Percentiles rank a stretch among this genome's conserved stretches.
These are phyloP conservation scores for Chlorospingus semifuscus DNA, from an alignment of 2,797 vertebrate genomes.

Conservation along the genomic window DNA sequence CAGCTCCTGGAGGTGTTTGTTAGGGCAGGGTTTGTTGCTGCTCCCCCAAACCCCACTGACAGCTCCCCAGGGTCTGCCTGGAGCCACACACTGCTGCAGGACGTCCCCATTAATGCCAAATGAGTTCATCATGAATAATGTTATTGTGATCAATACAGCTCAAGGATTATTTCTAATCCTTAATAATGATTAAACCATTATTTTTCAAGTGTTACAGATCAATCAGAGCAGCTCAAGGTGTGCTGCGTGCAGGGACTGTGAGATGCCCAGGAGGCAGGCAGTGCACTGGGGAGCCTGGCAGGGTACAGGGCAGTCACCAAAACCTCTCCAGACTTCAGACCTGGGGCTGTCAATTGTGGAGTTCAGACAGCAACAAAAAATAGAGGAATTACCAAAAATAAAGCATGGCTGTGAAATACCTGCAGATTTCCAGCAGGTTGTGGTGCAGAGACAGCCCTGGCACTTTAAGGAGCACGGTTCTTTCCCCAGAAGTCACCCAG, in stretches of 20 bases:
- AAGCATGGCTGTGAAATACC: neutral
- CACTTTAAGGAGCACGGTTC: neutral
- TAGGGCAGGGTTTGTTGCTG: neutral
- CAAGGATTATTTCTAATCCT: slow-evolving; percentile 78
- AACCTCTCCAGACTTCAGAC: neutral
- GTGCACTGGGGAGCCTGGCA: neutral
- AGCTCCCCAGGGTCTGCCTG: neutral
- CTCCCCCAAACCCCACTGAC: neutral
- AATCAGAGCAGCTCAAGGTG: slow-evolving; percentile 69
- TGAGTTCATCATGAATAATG: slow-evolving; percentile 67
- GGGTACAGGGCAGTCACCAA: neutral
- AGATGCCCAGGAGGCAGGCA: neutral
- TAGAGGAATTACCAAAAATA: neutral
- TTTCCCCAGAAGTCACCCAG: neutral
- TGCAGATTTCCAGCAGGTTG: neutral
- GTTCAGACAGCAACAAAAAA: neutral
- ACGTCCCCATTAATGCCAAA: slow-evolving; percentile 32
- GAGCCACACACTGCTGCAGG: neutral
- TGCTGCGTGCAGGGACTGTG: slow-evolving; percentile 44
- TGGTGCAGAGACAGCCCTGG: neutral
- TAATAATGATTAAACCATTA: slow-evolving; percentile 75
- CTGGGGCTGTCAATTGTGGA: neutral
- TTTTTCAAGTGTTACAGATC: slow-evolving; percentile 74
- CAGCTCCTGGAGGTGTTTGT: neutral
- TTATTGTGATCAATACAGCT: slow-evolving; percentile 55